Conservation (phyloP, 2,113 vertebrate species). For the Neodontobutis hainanensis region DNA sequence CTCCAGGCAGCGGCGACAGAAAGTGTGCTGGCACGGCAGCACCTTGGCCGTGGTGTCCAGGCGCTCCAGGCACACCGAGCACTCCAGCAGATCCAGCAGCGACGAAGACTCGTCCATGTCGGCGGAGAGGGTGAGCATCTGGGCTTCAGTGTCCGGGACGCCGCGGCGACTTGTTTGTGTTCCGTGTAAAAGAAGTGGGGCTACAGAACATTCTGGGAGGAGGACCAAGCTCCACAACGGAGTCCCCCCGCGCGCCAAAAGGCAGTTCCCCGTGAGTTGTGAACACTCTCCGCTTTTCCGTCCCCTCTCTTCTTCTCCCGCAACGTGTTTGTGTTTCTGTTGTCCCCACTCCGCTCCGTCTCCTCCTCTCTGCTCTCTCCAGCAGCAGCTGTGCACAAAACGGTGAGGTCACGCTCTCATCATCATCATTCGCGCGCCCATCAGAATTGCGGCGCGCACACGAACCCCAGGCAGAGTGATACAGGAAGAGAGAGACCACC, state of each 20-base stretch:
- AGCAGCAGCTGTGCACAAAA: constrained; percentile 76
- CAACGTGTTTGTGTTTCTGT: constrained; percentile 32
- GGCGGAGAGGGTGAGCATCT: constrained; percentile 70
- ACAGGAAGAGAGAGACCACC: neutral
- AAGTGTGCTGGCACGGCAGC: constrained; percentile 95
- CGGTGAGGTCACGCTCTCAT: constrained; percentile 79
- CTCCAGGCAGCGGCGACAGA: constrained; percentile 95
- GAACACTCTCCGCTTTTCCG: constrained; percentile 28
- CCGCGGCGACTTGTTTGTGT: constrained; percentile 53
- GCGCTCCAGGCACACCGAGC: constrained; percentile 94
- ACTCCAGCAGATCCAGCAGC: constrained; percentile 93
- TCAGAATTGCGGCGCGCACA: constrained; percentile 60
- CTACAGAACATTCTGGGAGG: constrained; percentile 65
- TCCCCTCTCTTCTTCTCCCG: constrained; percentile 23
- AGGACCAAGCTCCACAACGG: constrained; percentile 40
- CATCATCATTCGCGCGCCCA: constrained; percentile 63
- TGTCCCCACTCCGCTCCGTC: constrained; percentile 2
- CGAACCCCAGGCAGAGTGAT: constrained; percentile 20
- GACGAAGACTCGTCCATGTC: constrained; percentile 96
- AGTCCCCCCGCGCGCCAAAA: constrained; percentile 24
- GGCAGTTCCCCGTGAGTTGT: constrained; percentile 32
- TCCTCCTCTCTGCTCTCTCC: constrained; percentile 25
- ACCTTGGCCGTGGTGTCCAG: constrained; percentile 94
- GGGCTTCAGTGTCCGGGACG: constrained; percentile 64
- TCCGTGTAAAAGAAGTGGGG: constrained; percentile 48